Evolutionary conservation across 2,888 invertebrate genomes (phyloP), one percentile per base, ranked within the genome.

Genomic region (Clostera curtula): DNA sequence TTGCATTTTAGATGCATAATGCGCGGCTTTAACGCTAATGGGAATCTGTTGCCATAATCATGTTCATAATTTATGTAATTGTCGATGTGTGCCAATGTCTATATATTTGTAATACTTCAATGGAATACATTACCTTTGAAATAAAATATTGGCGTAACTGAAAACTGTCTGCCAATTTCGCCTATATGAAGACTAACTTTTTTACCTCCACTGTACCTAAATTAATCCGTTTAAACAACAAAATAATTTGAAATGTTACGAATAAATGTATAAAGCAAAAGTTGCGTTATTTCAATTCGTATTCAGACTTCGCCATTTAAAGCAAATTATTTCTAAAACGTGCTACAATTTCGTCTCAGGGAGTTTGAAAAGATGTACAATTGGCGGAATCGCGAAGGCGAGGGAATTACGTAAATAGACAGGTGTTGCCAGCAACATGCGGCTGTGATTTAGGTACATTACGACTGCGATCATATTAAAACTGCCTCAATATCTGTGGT

Each of bases 321-420:
- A 58, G 39, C 29, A 41, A 63, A 61, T 68, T 66, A 72, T 75
- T 73, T 66, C 49, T 53, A 45, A 53, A 64, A 66, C 61, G 57
- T 62, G 58, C 52, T 47, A 57, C 56, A 62, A 69, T 66, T 71
- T 56, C 44, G 50, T 48, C 42, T 48, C 34, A 43, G 47, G 53
- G 15, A 72, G 62, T 73, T 70, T 58, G 52, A 40, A 53, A 72
- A 73, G 70, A 73, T 76, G 62, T 66, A 64, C 71, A 74, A 72
- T 70, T 62, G 51, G 54, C 34, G 49, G 47, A 55, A 53, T 44
- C 49, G 54, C 55, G 53, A 52, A 59, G 66, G 60, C 55, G 64
- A 53, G 50, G 39, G 60, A 60, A 58, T 60, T 63, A 57, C 52
- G 59, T 63, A 66, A 73, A 73, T 64, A 69, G 67, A 59, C 72